phyloP scores from a whole-genome alignment of 2,113 vertebrate genomes.

The Trogon melanurus region DNA sequence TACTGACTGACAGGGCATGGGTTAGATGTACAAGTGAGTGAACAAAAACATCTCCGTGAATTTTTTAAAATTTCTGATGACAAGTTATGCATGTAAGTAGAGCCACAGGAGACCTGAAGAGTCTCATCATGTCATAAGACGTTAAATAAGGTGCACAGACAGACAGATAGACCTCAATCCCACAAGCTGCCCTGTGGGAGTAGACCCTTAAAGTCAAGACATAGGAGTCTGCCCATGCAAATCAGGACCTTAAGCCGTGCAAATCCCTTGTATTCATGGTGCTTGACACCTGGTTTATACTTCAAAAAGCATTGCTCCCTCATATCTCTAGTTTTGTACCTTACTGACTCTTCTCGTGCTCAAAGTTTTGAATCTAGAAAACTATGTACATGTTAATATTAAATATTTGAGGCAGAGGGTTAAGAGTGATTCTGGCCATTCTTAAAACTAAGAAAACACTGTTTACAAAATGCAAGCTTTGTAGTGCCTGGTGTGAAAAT shows the following conservation, averaged over 20 bases:
- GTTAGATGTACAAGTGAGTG: not conserved
- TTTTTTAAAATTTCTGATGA: conserved; percentile 28
- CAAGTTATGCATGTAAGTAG: conserved; percentile 9
- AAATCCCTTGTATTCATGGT: conserved; percentile 13
- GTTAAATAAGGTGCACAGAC: conserved; percentile 36
- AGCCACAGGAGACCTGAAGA: conserved; percentile 26
- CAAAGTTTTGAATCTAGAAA: not conserved
- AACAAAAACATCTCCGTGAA: not conserved
- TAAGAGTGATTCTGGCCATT: not conserved
- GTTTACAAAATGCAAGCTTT: not conserved
- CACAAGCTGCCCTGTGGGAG: conserved; percentile 18
- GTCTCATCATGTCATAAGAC: conserved; percentile 17
- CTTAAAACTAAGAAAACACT: not conserved
- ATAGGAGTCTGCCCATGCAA: not conserved
- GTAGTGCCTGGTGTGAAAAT: not conserved
- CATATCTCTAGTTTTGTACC: not conserved
- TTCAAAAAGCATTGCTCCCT: not conserved
- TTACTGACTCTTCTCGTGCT: not conserved
- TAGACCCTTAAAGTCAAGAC: conserved; percentile 3
- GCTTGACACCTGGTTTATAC: not conserved
- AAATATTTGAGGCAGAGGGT: not conserved
- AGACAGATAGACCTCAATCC: conserved; percentile 42
- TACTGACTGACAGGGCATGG: not conserved
- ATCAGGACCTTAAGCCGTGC: not conserved
- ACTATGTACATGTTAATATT: not conserved